Percentiles rank a stretch among this genome's conserved stretches.
Conservation (phyloP, 2,888 invertebrate species). For the Epinotia nisella region DNA sequence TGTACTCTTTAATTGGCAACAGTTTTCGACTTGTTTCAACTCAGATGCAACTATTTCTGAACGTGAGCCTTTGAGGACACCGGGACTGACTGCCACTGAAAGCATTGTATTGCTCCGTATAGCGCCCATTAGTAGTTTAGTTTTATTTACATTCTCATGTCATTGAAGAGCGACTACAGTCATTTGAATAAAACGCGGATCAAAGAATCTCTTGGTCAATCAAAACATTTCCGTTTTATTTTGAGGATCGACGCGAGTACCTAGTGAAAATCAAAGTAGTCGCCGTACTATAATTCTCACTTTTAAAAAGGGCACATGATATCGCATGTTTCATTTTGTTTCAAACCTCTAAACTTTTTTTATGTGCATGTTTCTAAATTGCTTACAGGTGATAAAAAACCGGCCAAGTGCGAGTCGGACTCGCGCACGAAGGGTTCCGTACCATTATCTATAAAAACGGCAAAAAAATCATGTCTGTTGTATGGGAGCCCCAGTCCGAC, state of each 20-base stretch:
- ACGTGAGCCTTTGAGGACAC: not conserved
- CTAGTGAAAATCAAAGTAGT: no score
- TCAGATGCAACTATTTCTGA: constrained; percentile 2
- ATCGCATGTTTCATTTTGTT: no score
- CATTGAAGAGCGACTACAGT: not conserved
- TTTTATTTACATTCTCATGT: constrained; percentile 10
- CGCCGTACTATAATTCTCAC: not conserved
- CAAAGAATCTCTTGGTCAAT: constrained; percentile 1
- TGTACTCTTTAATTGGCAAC: not conserved
- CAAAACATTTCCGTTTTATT: not conserved
- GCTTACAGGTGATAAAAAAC: no score
- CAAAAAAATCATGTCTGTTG: no score
- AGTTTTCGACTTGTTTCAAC: not conserved
- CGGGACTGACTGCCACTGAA: constrained; percentile 13
- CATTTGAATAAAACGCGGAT: constrained; percentile 4
- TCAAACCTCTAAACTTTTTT: no score
- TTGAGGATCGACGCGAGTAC: not conserved
- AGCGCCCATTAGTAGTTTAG: not conserved
- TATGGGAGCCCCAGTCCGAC: no score
- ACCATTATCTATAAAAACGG: no score
- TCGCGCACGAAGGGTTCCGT: no score
- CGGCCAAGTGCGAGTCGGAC: no score
- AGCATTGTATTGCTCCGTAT: constrained; percentile 13
- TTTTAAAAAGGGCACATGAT: not conserved
- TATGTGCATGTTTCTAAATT: no score